These are phyloP conservation scores for Terrapene triunguis DNA, from an alignment of 2,113 vertebrate species.

Conservation along the genomic window DNA sequence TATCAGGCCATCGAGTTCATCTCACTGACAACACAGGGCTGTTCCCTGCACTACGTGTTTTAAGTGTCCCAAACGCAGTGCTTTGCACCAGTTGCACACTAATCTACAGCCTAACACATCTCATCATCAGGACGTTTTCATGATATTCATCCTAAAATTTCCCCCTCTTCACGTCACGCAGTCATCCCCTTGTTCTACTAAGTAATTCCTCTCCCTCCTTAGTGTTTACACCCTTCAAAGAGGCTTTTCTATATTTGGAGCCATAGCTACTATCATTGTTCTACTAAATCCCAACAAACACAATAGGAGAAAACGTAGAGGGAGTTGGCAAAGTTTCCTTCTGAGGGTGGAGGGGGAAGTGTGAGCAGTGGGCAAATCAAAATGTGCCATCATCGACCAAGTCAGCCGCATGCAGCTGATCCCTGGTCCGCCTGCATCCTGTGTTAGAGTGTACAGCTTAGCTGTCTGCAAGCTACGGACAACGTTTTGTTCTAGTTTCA, in stretches of 20 bases:
- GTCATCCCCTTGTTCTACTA: background rate
- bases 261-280: background rate
- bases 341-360: background rate
- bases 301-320: background rate
- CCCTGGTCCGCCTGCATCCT: background rate
- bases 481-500: background rate
- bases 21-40: background rate
- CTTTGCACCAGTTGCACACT: background rate
- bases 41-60: background rate
- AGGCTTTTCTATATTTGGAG: background rate
- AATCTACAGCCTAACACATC: background rate
- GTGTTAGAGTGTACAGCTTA: background rate
- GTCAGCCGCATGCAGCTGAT: rapidly evolving
- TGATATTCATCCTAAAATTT: constrained; percentile 9
- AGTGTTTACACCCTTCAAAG: background rate
- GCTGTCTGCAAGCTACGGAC: background rate
- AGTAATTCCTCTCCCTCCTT: background rate
- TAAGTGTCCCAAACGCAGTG: background rate
- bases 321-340: background rate
- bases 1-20: background rate
- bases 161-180: background rate
- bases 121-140: background rate
- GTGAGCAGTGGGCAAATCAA: background rate
- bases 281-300: background rate
- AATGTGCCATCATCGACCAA: background rate